These are phyloP conservation scores for Monopis laevigella DNA, from an alignment of 2,888 invertebrate genomes.

Conservation along the genomic window DNA sequence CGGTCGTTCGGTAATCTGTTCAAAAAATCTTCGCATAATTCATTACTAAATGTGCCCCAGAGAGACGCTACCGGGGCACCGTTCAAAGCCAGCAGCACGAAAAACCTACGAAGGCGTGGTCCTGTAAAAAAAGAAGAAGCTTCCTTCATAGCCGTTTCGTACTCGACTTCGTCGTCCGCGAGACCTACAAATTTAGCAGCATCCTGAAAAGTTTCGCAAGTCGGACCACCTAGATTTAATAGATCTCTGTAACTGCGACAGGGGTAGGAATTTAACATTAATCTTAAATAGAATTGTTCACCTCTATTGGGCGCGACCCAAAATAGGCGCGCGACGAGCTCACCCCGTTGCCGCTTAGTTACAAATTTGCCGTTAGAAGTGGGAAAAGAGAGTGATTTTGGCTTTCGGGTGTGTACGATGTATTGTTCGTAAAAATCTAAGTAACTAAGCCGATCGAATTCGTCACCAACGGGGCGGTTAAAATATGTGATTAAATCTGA, in stretches of 20 bases:
- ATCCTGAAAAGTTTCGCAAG: constrained; percentile 19
- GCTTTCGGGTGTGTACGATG: neutral
- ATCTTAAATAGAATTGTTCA: constrained; percentile 16
- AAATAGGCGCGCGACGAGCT: constrained; percentile 14
- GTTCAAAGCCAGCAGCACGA: constrained; percentile 15
- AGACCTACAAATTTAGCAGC: constrained; percentile 17
- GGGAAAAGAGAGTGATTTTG: no score
- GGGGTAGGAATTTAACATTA: constrained; percentile 12
- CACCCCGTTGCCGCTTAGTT: constrained; percentile 7
- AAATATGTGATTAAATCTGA: constrained; percentile 9
- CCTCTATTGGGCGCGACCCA: constrained; percentile 17
- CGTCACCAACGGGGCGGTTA: constrained; percentile 10
- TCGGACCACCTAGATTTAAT: constrained; percentile 15
- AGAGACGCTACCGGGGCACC: constrained; percentile 14
- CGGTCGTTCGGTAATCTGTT: neutral
- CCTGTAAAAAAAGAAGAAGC: constrained; percentile 16
- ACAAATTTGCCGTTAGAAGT: constrained; percentile 6
- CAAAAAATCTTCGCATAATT: constrained; percentile 10
- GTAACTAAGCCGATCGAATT: constrained; percentile 15
- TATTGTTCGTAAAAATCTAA: constrained; percentile 12
- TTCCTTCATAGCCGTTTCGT: constrained; percentile 15
- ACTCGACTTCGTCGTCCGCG: constrained; percentile 17
- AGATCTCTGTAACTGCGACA: constrained; percentile 16
- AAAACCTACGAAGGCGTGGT: constrained; percentile 15
- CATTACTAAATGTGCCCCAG: constrained; percentile 9